phyloP scores from a whole-genome alignment of 2,797 vertebrate species.

The Hydrophis major region DNA sequence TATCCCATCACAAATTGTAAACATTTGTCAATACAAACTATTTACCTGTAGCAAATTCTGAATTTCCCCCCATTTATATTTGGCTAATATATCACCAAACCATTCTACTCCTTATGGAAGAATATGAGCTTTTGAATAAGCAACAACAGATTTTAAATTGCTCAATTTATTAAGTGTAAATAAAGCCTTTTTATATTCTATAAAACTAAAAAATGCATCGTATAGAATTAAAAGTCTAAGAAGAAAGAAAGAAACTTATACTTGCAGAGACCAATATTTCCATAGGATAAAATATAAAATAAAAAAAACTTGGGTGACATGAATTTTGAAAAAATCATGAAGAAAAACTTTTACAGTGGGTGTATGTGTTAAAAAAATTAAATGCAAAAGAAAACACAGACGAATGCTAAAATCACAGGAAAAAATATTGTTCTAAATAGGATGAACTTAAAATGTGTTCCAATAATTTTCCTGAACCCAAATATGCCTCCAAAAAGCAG shows the following conservation, averaged over 20 bases:
- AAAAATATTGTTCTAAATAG: background rate
- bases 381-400: background rate
- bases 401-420: background rate
- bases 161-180: background rate
- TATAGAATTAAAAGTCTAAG: background rate
- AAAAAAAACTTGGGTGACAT: background rate
- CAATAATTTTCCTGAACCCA: background rate
- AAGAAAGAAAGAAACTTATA: background rate
- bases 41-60: background rate
- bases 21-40: background rate
- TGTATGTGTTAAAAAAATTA: background rate
- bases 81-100: background rate
- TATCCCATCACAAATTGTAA: background rate
- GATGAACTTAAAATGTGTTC: background rate
- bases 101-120: background rate
- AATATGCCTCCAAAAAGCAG: background rate
- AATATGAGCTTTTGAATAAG: background rate
- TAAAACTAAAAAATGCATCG: background rate
- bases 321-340: background rate
- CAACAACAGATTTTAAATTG: background rate
- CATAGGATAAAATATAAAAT: background rate
- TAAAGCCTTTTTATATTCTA: background rate
- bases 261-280: background rate
- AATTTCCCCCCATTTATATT: background rate
- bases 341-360: background rate